Percentiles rank a stretch among this genome's conserved stretches.
These are phyloP conservation scores for Sebastes hubbsi DNA, from an alignment of 2,797 vertebrate genomes.

Conservation along the genomic window DNA sequence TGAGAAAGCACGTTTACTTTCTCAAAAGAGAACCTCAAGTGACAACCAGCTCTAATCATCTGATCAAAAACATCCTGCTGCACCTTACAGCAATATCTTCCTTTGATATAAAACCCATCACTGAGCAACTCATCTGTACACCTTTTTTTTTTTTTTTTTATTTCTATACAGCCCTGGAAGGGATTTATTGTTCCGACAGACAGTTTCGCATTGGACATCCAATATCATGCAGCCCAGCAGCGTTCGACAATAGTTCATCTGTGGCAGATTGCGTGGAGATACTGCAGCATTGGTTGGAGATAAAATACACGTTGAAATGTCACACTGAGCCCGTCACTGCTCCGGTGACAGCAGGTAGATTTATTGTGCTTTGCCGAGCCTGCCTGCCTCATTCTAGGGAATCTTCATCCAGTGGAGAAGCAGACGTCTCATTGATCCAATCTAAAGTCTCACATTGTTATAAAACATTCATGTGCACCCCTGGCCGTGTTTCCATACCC, in stretches of 20 bases:
- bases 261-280: constrained; percentile 46
- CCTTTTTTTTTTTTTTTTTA: constrained; percentile 22
- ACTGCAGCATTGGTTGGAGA: constrained; percentile 27
- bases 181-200: constrained; percentile 62
- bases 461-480: constrained; percentile 50
- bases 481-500: constrained; percentile 6
- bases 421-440: constrained; percentile 51
- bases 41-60: constrained; percentile 50
- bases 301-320: constrained; percentile 60
- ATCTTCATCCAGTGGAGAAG: constrained; percentile 20
- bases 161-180: constrained; percentile 42
- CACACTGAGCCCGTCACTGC: constrained; percentile 48
- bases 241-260: constrained; percentile 38
- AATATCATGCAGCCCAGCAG: constrained; percentile 17
- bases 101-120: constrained; percentile 63
- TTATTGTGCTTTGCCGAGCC: constrained; percentile 18
- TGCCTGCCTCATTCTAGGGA: constrained; percentile 1
- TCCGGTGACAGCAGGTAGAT: constrained; percentile 40
- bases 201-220: constrained; percentile 31
- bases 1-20: constrained; percentile 37
- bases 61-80: constrained; percentile 47
- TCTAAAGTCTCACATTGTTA: constrained; percentile 41
- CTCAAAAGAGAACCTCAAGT: constrained; percentile 52
- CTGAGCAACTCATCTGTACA: constrained; percentile 52
- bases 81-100: constrained; percentile 45